phyloP scores from a whole-genome alignment of 2,797 vertebrate genomes.

The Sebastolobus alascanus region DNA sequence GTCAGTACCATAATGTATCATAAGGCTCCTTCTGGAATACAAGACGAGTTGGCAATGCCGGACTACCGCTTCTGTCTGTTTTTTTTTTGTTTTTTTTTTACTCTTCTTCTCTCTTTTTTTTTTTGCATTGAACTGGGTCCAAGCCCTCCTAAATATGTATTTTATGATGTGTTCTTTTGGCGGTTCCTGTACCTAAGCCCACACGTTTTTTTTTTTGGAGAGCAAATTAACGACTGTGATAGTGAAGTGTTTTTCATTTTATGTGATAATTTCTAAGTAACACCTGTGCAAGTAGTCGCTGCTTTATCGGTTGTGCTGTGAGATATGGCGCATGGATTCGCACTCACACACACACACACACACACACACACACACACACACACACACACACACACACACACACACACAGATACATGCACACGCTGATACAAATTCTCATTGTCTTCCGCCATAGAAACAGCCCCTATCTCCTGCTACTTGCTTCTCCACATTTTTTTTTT shows the following conservation, averaged over 20 bases:
- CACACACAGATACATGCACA: neutral
- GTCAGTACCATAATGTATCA: slow-evolving; percentile 78
- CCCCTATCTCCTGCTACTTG: slow-evolving; percentile 2
- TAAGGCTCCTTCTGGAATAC: slow-evolving; percentile 78
- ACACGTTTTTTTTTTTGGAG: slow-evolving; percentile 16
- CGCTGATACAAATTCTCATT: slow-evolving; percentile 6
- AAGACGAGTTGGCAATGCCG: slow-evolving; percentile 72
- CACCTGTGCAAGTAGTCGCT: slow-evolving; percentile 53
- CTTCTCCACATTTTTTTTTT: neutral
- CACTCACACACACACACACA: neutral
- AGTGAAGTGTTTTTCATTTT: slow-evolving; percentile 51
- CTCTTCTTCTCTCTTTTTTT: slow-evolving; percentile 18
- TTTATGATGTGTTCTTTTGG: slow-evolving; percentile 67
- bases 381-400: neutral
- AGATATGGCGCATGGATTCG: slow-evolving; percentile 7
- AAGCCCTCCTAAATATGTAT: slow-evolving; percentile 73
- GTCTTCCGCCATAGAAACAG: slow-evolving; percentile 9
- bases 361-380: neutral
- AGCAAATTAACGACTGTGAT: slow-evolving; percentile 73
- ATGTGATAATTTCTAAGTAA: slow-evolving; percentile 62
- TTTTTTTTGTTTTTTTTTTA: neutral
- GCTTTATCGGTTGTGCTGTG: slow-evolving; percentile 36
- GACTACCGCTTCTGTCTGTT: slow-evolving; percentile 39
- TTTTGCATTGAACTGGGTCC: slow-evolving; percentile 61
- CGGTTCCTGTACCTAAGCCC: slow-evolving; percentile 41